Base-by-base conservation (phyloP, 2,797 vertebrate species). In the Jordanella pulchra region DNA sequence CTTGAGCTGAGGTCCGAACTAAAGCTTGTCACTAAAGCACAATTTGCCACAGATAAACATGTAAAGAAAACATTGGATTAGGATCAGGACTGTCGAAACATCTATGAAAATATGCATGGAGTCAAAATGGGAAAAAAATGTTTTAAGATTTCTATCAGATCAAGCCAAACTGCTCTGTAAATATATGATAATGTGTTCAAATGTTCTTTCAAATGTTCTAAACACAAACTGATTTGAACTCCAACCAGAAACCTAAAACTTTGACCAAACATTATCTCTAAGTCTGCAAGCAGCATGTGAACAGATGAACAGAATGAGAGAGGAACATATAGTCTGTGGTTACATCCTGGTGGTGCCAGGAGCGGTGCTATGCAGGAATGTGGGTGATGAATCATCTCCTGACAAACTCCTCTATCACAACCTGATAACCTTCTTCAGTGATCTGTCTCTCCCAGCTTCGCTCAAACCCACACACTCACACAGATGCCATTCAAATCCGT, bases 331-430 rank as follows among this genome's bases (percentile, higher is more conserved):
- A 4, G 70, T 64, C 60, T 67, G 44, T 1, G 65, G 42, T 61
- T 70, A 7, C 30, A 53, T 53, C 58, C 82, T 86, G 80, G 81
- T 83, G 85, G 92, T 93, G 76, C 93, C 93, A 92, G 93, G 93
- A 90, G 73, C 90, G 27, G 75, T 75, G 78, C 54, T 72, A 76
- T 78, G 65, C 55, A 91, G 91, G 94, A 94, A 94, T 93, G 89
- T 79, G 76, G 65, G 84, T 92, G 92, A 93, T 87, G 85, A 83
- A 94, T 92, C 89, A 84, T 76, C 72, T 54, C 84, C 69, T 84
- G 80, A 84, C 87, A 88, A 75, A 72, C 81, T 79, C 81, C 73
- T 82, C 72, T 71, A 81, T 66, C 78, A 79, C 28, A 4, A 84
- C 86, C 83, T 88, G 93, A 94, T 94, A 91, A 93, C 90, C 90